Conservation (phyloP, 2,113 vertebrate genomes). For the Uropsilus gracilis region DNA sequence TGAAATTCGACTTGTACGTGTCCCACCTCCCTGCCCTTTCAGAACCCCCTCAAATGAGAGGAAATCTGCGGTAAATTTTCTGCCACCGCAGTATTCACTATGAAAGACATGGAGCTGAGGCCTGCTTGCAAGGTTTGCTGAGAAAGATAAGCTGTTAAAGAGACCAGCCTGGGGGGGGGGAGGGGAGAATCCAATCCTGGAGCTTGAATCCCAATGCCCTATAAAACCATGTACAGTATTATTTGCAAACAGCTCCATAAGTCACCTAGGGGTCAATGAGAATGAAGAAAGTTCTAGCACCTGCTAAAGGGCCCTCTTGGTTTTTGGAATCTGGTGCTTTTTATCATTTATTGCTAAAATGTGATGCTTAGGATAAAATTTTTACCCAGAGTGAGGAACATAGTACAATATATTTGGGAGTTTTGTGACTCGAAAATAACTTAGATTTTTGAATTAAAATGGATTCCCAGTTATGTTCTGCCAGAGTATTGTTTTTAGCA, state of each 20-base stretch:
- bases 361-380: not conserved
- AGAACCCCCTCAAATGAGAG: not conserved
- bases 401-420: not conserved
- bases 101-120: not conserved
- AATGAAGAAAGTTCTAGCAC: conserved; percentile 49
- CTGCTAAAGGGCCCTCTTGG: not conserved
- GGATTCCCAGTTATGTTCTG: conserved; percentile 3
- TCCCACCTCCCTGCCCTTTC: not conserved
- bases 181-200: not conserved
- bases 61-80: not conserved
- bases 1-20: not conserved
- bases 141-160: conserved; percentile 16
- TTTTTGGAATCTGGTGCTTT: conserved; percentile 49
- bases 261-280: conserved; percentile 8
- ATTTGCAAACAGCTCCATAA: not conserved
- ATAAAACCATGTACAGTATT: not conserved
- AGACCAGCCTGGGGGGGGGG: not conserved
- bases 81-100: not conserved
- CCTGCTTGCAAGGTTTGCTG: not conserved
- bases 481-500: conserved; percentile 43
- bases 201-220: conserved; percentile 39
- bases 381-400: conserved; percentile 42
- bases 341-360: conserved; percentile 39
- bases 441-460: conserved; percentile 41
- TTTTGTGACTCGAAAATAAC: conserved; percentile 50